Base-by-base conservation (phyloP, 2,888 invertebrate genomes). In the Anthoptus insignis region DNA sequence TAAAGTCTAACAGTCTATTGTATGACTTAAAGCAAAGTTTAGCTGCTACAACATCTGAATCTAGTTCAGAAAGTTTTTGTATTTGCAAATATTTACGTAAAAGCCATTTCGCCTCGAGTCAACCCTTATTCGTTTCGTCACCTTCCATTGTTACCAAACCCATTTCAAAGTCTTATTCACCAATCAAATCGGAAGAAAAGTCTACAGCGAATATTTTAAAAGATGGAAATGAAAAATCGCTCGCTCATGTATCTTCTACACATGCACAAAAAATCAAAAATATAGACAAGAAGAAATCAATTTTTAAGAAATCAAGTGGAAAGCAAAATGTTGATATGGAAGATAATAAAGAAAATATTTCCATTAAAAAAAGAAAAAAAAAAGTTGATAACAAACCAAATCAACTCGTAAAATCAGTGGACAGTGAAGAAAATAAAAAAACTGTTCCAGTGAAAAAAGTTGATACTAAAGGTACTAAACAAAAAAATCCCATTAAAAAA, bases 11-110 rank as follows among this genome's bases (percentile, higher is more conserved):
- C 7, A 24, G 47, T 24, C 1, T 6, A 6, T 24, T 14, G 47
- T 47, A n/a, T 24, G 13, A 22, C 1, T 24, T 24, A 6, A 47
- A 47, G 22, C 22, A 47, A 47, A 24, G 24, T 9, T 47, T 47
- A 24, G 13, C 9, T n/a, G 42, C 42, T 19, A 19, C 42, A 11
- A 11, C 42, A 19, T 49, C 49, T 9, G 49, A 27, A 24, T 27
- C 49, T 27, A 24, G 27, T 7, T n/a, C 16, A 27, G 49, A 27
- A 27, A 49, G 49, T 27, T 49, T 49, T 49, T 49, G 49, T 27
- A 49, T 49, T 49, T 27, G 49, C 27, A 49, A 49, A 14, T 49
- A 49, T 49, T 49, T 49, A 16, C 49, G 49, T 14, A 27, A 49
- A 14, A 24, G 49, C 22, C 13, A 2, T 45, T 45, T 2, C 21